A percentile compares a stretch with the other conserved stretches of the same genome.
These are phyloP conservation scores for Corbicula japonica DNA, from an alignment of 2,888 invertebrate genomes.

Conservation along the genomic window DNA sequence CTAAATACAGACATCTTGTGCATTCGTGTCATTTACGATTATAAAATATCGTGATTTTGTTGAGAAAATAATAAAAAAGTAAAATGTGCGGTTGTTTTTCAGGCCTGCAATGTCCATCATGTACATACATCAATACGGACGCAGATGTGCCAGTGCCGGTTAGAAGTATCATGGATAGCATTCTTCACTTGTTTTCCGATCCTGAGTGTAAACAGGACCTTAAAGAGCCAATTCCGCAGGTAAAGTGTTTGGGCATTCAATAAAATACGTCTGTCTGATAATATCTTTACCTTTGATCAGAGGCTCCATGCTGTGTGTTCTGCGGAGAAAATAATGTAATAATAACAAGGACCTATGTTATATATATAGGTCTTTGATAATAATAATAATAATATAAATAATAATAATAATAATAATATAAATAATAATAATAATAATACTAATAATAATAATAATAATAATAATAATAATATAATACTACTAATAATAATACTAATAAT, in stretches of 20 bases:
- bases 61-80: no score
- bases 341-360: no score
- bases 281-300: no score
- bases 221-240: constrained; percentile 28
- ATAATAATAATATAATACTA: not conserved
- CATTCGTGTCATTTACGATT: no score
- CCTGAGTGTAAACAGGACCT: constrained; percentile 13
- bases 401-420: not conserved
- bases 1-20: no score
- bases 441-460: not conserved
- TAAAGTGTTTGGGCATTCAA: constrained; percentile 1
- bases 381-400: not conserved
- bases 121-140: constrained; percentile 18
- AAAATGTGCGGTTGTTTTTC: no score
- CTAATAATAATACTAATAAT: not conserved
- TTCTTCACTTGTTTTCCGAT: constrained; percentile 20
- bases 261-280: no score
- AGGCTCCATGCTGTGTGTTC: no score
- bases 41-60: no score
- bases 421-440: not conserved
- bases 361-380: no score
- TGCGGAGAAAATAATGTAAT: no score
- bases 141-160: constrained; percentile 4
- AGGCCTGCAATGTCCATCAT: constrained; percentile 38
- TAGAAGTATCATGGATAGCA: constrained; percentile 1